Conservation (phyloP, 2,797 vertebrate species). For the Acomys russatus region DNA sequence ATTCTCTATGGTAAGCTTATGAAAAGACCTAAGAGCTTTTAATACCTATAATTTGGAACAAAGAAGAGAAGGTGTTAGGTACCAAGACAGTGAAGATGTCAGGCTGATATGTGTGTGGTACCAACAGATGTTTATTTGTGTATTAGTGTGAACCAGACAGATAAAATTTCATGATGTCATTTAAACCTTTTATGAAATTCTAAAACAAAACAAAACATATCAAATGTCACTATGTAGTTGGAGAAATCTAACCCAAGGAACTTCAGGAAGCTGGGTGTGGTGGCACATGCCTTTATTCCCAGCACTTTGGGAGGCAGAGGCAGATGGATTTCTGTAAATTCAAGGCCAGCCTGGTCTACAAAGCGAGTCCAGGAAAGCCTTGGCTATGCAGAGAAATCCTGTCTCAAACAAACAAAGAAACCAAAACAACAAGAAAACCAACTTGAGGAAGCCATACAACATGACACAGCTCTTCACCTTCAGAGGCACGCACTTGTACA, state of each 20-base stretch:
- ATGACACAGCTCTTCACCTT: background rate
- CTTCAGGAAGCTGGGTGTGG: background rate
- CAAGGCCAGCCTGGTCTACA: no score
- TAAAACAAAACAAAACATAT: background rate
- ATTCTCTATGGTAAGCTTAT: background rate
- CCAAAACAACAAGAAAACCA: no score
- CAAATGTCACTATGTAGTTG: background rate
- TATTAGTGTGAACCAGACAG: accelerated
- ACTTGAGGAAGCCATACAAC: background rate
- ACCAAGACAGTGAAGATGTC: background rate
- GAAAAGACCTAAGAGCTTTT: background rate
- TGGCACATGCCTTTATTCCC: no score
- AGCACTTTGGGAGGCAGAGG: no score
- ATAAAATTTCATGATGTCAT: background rate
- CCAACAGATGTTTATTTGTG: no score
- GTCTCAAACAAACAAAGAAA: no score
- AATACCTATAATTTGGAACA: background rate
- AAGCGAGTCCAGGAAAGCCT: no score
- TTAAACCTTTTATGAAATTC: background rate
- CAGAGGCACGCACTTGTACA: background rate
- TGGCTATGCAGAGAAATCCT: no score
- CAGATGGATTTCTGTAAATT: no score
- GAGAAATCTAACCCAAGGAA: background rate
- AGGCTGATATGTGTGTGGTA: accelerated
- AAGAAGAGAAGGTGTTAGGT: background rate